Evolutionary conservation across 2,888 invertebrate species (phyloP).

Genomic region (Cheilosia vulpina): DNA sequence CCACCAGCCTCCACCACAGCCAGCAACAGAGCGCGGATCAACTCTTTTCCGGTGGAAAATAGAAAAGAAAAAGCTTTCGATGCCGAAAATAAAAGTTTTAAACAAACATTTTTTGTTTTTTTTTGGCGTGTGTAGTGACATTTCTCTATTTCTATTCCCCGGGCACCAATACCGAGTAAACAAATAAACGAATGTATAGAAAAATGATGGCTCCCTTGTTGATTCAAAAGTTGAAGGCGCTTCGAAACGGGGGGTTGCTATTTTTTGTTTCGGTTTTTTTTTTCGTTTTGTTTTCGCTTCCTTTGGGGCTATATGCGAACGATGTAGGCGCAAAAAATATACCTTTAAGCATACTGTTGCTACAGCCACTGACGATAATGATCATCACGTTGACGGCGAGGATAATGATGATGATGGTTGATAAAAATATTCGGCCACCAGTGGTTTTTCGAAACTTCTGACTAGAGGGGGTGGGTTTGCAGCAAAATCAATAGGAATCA

Average conservation of each 20-base stretch:
- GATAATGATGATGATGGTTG: slow-evolving; percentile 14
- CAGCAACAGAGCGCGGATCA: slow-evolving; percentile 36
- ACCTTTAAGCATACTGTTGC: slow-evolving; percentile 27
- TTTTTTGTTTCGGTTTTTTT: slow-evolving; percentile 11
- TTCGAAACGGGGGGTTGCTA: not conserved
- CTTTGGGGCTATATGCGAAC: not conserved
- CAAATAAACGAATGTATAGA: slow-evolving; percentile 69
- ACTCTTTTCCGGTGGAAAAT: slow-evolving; percentile 21
- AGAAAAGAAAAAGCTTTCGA: slow-evolving; percentile 32
- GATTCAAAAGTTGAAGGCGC: slow-evolving; percentile 28
- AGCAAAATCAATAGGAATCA: slow-evolving; percentile 54
- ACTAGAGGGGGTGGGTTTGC: not conserved
- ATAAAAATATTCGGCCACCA: slow-evolving; percentile 35
- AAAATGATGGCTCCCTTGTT: slow-evolving; percentile 71
- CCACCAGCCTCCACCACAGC: not conserved
- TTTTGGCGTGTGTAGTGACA: slow-evolving; percentile 47
- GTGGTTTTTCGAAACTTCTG: not conserved
- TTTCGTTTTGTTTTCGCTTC: not conserved
- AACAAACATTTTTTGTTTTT: slow-evolving; percentile 2
- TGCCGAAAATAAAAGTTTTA: slow-evolving; percentile 55
- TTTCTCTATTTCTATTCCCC: slow-evolving; percentile 65
- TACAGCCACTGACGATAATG: slow-evolving; percentile 13
- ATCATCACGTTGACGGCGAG: slow-evolving; percentile 8
- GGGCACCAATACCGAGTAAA: slow-evolving; percentile 68
- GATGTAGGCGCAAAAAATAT: slow-evolving; percentile 23